phyloP scores from a whole-genome alignment of 2,888 invertebrate species.

The Tortricodes alternella region DNA sequence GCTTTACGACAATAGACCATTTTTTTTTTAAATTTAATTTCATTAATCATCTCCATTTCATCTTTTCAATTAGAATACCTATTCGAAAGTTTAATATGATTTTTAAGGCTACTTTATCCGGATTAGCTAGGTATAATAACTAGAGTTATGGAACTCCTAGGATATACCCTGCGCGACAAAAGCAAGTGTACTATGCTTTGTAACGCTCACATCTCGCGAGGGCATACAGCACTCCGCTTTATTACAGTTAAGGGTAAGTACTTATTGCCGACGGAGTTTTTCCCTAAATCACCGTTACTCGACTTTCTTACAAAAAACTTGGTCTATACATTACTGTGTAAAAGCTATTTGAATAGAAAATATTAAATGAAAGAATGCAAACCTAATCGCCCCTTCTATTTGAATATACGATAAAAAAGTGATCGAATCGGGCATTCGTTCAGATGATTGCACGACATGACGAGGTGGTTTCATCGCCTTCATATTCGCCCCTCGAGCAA shows the following conservation, averaged over 20 bases:
- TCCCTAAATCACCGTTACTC: neutral
- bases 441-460: constrained; percentile 44
- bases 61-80: no score
- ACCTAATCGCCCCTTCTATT: neutral
- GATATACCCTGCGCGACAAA: no score
- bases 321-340: no score
- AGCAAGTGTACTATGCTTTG: neutral
- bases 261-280: neutral
- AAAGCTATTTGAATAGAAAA: no score
- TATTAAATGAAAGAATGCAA: neutral
- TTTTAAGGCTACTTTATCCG: no score
- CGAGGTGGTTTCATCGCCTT: constrained; percentile 36
- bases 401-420: constrained; percentile 12
- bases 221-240: neutral
- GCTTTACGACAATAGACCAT: no score
- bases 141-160: no score
- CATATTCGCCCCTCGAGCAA: constrained; percentile 13
- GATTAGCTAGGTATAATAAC: no score
- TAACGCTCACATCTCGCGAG: constrained; percentile 6
- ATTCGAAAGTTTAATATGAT: no score
- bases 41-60: no score
- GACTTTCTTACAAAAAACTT: neutral
- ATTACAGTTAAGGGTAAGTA: neutral
- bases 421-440: constrained; percentile 44
- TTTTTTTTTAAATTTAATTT: no score